A percentile compares a stretch with the other conserved stretches of the same genome.
phyloP scores from a whole-genome alignment of 2,113 vertebrate species.

The Proteles cristata region DNA sequence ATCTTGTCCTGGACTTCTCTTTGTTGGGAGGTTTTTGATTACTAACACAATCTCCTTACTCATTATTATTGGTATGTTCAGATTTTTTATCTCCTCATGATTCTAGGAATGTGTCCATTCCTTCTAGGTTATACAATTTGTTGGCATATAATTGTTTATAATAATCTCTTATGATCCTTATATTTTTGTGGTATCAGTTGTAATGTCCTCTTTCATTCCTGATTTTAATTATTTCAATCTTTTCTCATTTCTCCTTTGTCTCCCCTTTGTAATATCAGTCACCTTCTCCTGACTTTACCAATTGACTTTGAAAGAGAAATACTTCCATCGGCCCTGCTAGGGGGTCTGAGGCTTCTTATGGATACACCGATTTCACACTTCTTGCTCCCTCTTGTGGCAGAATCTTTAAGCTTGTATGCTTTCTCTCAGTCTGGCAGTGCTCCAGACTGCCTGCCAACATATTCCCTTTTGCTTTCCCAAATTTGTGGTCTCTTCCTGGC shows the following conservation, averaged over 20 bases:
- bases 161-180: neutral
- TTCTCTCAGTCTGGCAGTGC: neutral
- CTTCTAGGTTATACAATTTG: neutral
- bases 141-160: neutral
- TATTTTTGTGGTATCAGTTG: neutral
- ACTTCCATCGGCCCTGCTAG: neutral
- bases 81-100: neutral
- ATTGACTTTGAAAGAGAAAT: neutral
- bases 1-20: neutral
- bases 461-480: neutral
- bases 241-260: neutral
- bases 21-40: neutral
- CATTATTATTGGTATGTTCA: neutral
- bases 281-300: neutral
- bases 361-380: neutral
- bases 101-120: neutral
- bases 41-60: neutral
- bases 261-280: neutral
- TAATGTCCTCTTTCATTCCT: neutral
- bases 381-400: neutral
- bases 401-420: neutral
- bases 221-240: neutral
- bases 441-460: neutral
- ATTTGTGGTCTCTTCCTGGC: neutral
- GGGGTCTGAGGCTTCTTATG: neutral